phyloP scores from a whole-genome alignment of 2,888 invertebrate genomes.

The Holacanthella duospinosa region DNA sequence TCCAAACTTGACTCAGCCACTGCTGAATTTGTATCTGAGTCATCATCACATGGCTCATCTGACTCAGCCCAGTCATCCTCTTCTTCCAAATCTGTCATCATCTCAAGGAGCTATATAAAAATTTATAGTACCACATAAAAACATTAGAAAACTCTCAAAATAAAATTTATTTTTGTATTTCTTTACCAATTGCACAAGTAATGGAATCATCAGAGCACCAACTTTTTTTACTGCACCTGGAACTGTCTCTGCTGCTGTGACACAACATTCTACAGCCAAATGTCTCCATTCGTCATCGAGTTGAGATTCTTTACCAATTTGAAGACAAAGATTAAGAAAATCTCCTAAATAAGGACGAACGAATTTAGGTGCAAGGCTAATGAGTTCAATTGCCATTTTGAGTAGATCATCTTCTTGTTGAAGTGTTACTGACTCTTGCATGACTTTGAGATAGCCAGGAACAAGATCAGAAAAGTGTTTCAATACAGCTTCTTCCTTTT shows the following conservation, averaged over 20 bases:
- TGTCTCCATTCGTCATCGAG: constrained; percentile 31
- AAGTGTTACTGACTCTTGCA: constrained; percentile 37
- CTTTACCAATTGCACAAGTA: constrained; percentile 38
- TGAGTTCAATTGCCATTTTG: constrained; percentile 86
- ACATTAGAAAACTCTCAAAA: no score
- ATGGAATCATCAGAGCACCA: constrained; percentile 67
- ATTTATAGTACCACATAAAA: no score
- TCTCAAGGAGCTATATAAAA: constrained; percentile 64
- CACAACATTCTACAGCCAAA: constrained; percentile 45
- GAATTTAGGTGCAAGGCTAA: constrained; percentile 86
- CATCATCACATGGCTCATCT: constrained; percentile 82
- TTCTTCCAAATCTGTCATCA: constrained; percentile 89
- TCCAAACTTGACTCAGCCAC: constrained; percentile 95
- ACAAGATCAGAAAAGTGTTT: constrained; percentile 80
- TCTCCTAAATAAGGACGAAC: constrained; percentile 73
- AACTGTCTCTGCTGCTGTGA: constrained; percentile 79
- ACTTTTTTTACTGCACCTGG: constrained; percentile 93
- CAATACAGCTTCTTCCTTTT: constrained; percentile 80
- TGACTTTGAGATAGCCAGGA: constrained; percentile 43
- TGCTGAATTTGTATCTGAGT: constrained; percentile 69
- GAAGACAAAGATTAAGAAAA: constrained; percentile 74
- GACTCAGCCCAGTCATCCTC: constrained; percentile 59
- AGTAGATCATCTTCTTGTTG: constrained; percentile 79
- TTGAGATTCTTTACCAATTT: constrained; percentile 22
- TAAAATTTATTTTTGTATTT: no score